Base-by-base conservation (phyloP, 64 coral and sea anemone species). In the Pocillopora damicornis region DNA sequence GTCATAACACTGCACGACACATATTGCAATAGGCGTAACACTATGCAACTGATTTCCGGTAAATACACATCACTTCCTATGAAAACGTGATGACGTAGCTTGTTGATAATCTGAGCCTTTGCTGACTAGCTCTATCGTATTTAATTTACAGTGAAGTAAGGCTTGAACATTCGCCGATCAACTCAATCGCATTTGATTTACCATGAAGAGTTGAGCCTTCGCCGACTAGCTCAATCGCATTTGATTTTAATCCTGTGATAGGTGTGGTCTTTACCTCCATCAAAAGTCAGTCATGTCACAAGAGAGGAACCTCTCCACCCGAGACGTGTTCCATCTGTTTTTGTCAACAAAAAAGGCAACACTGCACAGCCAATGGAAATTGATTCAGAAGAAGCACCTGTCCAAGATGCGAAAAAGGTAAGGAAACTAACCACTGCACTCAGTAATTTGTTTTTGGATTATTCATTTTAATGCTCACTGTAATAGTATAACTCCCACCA, bases 381-480 rank as follows among this genome's bases (percentile, higher is more conserved):
- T 63, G 57, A 35, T 60, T 91, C 92, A 11, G 45, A 17, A 34
- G 91, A 96, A 17, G 91, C 75, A 1, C 20, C 78, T 59, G 76
- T 56, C 34, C 91, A 92, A n/a, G 94, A 96, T 80, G 67, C 75
- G 15, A 92, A 73, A 37, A 90, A 90, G 83, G 94, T 90, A 87
- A 77, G 34, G 13, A 22, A 23, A 1, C 22, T 23, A n/a, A 25
- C 10, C 20, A 66, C 1, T 18, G 15, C 20, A 67, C 2, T 51
- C 2, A 51, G 42, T 51, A 51, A 51, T 51, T 51, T 51, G 42
- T 51, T 2, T 51, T 4, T 51, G 7, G 42, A 51, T 51, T 1
- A 7, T 51, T 7, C 42, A 51, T 51, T 51, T 51, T 7, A 51
- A 51, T 51, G 42, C 42, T 51, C 42, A 51, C 7, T 51, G 2